Evolutionary conservation across 1,140 invertebrate species (phyloP).

Genomic region (Lamellibrachia luymesi): DNA sequence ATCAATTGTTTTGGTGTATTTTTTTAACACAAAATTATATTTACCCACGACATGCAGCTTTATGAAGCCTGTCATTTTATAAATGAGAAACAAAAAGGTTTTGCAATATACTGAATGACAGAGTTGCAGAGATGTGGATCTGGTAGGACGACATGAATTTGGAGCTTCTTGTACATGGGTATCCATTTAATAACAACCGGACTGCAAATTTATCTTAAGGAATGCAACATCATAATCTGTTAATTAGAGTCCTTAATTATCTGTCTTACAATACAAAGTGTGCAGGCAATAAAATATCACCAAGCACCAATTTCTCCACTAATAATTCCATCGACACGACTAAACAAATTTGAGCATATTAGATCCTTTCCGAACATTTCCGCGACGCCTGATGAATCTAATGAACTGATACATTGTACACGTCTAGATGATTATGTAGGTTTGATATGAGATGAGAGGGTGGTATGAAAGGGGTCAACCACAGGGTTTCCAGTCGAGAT

Average conservation of each 20-base stretch:
- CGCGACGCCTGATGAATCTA: background rate
- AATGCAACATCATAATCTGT: no score
- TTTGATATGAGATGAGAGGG: background rate
- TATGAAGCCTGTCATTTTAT: background rate
- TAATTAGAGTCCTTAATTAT: no score
- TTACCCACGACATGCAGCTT: no score
- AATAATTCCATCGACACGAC: background rate
- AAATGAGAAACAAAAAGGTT: background rate
- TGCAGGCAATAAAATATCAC: background rate
- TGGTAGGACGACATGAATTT: no score
- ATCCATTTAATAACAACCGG: no score
- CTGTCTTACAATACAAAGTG: no score
- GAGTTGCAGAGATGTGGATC: no score
- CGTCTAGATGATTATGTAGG: background rate
- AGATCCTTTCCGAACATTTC: background rate
- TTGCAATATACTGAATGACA: background rate
- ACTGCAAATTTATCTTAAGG: no score
- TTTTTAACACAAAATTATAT: background rate
- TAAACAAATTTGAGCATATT: background rate
- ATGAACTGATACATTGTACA: background rate
- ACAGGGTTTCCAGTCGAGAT: background rate
- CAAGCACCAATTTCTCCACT: background rate
- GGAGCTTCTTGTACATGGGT: no score
- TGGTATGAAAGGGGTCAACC: background rate
- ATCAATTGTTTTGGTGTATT: background rate